phyloP scores from a whole-genome alignment of 2,888 invertebrate genomes.

The Parnassius mnemosyne region DNA sequence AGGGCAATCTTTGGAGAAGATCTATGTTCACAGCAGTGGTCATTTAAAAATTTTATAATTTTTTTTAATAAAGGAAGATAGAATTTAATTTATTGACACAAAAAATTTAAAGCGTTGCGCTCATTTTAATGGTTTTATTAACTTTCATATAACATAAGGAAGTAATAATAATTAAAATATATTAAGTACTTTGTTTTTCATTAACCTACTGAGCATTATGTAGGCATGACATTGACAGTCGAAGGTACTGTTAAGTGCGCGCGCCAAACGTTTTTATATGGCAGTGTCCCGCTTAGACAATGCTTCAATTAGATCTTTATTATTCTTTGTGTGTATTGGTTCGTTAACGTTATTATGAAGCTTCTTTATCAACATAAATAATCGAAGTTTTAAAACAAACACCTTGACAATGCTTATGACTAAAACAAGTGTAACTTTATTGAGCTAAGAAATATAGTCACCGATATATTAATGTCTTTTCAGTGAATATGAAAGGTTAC shows the following conservation, averaged over 20 bases:
- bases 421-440: constrained; percentile 1
- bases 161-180: constrained; percentile 25
- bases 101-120: background rate
- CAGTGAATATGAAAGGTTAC: constrained; percentile 8
- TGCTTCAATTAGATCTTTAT: constrained; percentile 63
- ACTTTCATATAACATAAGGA: constrained; percentile 10
- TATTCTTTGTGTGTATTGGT: constrained; percentile 57
- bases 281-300: constrained; percentile 48
- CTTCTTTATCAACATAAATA: constrained; percentile 17
- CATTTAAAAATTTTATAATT: too few species aligned
- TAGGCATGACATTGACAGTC: constrained; percentile 51
- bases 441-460: constrained; percentile 7
- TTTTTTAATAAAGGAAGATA: too few species aligned
- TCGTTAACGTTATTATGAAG: constrained; percentile 27
- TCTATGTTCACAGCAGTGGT: too few species aligned
- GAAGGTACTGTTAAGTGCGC: constrained; percentile 56
- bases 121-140: constrained; percentile 7
- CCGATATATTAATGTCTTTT: constrained; percentile 7
- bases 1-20: too few species aligned
- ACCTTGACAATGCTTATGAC: background rate
- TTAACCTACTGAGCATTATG: constrained; percentile 39
- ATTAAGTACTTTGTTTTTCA: constrained; percentile 36
- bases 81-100: too few species aligned
- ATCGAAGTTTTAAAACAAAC: constrained; percentile 5
- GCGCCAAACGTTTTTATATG: constrained; percentile 55